Base-by-base conservation (phyloP, 2,113 vertebrate species). In the Piprites chloris region DNA sequence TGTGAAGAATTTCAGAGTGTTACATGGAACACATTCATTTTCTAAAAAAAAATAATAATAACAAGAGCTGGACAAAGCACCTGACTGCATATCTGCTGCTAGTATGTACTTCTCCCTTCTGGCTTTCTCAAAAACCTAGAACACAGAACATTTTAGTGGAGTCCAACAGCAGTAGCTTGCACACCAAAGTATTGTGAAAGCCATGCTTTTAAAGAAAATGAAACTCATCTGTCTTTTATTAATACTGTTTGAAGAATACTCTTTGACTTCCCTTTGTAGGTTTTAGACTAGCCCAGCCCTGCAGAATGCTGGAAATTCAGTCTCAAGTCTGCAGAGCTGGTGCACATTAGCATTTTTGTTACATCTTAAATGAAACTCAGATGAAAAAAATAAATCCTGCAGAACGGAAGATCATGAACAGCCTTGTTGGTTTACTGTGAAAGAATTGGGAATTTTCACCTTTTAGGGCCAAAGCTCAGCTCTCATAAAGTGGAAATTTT, bases 351-450 rank as follows among this genome's bases (percentile, higher is more conserved):
- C 41, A 32, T 92, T 94, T 94, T 71, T 89, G 15, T 58, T 78
- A 30, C 41, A 79, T 71, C 71, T 96, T 78, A 77, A 91, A 82
- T 46, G 33, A 79, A 91, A 82, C 35, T 67, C 46, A 58, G 56
- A 68, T 87, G 42, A 88, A 84, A 87, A 87, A 90, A 96, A 80
- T 82, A 41, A 93, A 81, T 83, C 73, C 81, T 63, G 47, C 76
- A 97, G 78, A 82, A 95, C 78, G 46, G 68, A 87, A 95, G 72
- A 79, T 93, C 94, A 86, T 58, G 74, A 19, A 56, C 35, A 95
- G 61, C 76, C 72, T 68, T 72, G 55, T 76, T 30, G n/a, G 22
- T 68, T 95, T 91, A 56, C 76, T 97, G 95, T 61, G 63, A 89
- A 91, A 95, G 35, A 90, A 61, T 47, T 55, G 5, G 11, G 35